A percentile compares a stretch with the other conserved stretches of the same genome.
These are phyloP conservation scores for Ophiothrix spiculata DNA, from an alignment of 35 echinoderm and acorn worm species.

Conservation along the genomic window DNA sequence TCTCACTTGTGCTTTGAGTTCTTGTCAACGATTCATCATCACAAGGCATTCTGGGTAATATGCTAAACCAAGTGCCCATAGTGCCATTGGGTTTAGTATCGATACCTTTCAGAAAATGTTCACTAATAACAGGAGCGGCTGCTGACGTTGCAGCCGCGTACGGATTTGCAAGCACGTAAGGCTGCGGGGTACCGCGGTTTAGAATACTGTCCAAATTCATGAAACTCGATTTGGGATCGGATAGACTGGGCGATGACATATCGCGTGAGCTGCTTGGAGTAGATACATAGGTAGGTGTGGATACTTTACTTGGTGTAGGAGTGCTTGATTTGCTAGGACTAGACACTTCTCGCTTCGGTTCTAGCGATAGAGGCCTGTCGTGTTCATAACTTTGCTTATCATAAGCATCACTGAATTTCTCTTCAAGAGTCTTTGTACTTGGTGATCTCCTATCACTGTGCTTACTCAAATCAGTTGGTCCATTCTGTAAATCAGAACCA, in stretches of 20 bases:
- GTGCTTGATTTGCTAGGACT: neutral
- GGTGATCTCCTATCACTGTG: neutral
- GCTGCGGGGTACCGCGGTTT: neutral
- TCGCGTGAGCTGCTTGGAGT: neutral
- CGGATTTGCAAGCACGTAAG: neutral
- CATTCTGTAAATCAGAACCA: neutral
- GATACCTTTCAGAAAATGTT: neutral
- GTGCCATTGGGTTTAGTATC: slow-evolving; percentile 75
- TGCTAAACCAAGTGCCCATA: slow-evolving; percentile 84
- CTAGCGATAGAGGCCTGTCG: slow-evolving; percentile 2
- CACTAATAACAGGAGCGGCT: neutral
- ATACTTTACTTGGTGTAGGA: neutral
- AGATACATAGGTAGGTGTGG: neutral
- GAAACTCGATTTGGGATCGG: slow-evolving; percentile 38
- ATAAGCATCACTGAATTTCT: slow-evolving; percentile 8
- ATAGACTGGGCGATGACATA: neutral
- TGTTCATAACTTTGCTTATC: slow-evolving; percentile 16
- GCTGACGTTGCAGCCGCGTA: neutral
- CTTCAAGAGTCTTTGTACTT: neutral
- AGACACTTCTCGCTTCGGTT: neutral
- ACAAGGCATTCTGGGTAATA: slow-evolving; percentile 84
- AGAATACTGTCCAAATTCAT: slow-evolving; percentile 54
- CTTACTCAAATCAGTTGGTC: neutral
- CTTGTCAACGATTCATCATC: slow-evolving; percentile 72
- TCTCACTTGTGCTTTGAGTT: slow-evolving; percentile 11